Evolutionary conservation across 2,888 invertebrate genomes (phyloP).

Genomic region (Ormyrus pomaceus): DNA sequence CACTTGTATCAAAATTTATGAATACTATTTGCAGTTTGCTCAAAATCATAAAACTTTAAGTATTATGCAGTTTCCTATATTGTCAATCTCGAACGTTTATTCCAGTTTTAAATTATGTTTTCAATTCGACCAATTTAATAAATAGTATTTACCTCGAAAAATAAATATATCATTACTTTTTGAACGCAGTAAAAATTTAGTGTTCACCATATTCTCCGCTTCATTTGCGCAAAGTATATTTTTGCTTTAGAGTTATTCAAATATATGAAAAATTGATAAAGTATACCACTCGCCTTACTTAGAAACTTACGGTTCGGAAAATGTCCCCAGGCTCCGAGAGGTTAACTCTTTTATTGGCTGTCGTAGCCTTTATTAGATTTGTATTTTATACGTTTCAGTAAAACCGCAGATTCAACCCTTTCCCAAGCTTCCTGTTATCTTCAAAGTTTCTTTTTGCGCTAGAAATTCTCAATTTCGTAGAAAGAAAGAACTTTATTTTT

Average conservation of each 20-base stretch:
- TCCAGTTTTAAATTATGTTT: too few species aligned
- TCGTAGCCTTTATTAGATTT: constrained; percentile 50
- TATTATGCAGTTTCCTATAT: too few species aligned
- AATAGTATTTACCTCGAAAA: too few species aligned
- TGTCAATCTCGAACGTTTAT: too few species aligned
- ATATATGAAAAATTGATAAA: constrained; percentile 44
- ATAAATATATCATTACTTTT: too few species aligned
- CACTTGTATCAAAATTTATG: too few species aligned
- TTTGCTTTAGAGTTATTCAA: constrained; percentile 30
- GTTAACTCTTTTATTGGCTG: constrained; percentile 48
- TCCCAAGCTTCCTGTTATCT: constrained; percentile 8
- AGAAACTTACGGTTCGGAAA: constrained; percentile 48
- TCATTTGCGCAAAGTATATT: constrained; percentile 26
- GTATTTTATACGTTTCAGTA: constrained; percentile 52
- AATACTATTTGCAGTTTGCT: too few species aligned
- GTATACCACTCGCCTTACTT: constrained; percentile 5
- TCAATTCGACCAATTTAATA: too few species aligned
- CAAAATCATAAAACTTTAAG: too few species aligned
- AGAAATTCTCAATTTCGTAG: constrained; percentile 25
- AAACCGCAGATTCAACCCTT: constrained; percentile 44
- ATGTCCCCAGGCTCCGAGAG: constrained; percentile 29
- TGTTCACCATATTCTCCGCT: neutral
- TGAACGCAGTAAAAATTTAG: too few species aligned
- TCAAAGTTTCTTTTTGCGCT: constrained; percentile 32
- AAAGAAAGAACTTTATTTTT: neutral